These are phyloP conservation scores for Phyto melanocephala DNA, from an alignment of 2,888 invertebrate genomes.

Conservation along the genomic window DNA sequence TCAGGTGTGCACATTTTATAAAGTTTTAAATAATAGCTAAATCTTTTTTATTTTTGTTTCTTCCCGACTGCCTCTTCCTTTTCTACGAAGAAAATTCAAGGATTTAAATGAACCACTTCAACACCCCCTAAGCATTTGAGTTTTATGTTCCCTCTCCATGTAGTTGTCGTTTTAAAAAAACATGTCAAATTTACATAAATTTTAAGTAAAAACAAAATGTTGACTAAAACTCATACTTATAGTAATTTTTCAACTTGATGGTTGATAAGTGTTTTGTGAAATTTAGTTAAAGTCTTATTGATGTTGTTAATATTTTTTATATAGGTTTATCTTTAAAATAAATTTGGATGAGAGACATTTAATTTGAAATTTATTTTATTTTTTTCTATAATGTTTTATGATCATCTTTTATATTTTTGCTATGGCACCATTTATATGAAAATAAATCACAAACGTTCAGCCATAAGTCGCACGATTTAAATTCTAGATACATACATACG, in stretches of 20 bases:
- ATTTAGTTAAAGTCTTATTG: not conserved
- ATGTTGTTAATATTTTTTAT: constrained; percentile 1
- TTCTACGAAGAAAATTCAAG: not conserved
- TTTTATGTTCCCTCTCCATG: not conserved
- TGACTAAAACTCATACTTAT: constrained; percentile 21
- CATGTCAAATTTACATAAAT: constrained; percentile 77
- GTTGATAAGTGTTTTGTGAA: constrained; percentile 30
- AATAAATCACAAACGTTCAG: constrained; percentile 73
- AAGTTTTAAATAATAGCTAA: constrained; percentile 61
- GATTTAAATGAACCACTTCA: not conserved
- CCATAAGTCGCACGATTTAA: constrained; percentile 65
- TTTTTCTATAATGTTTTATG: constrained; percentile 50
- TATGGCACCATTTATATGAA: constrained; percentile 73
- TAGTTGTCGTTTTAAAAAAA: constrained; percentile 48
- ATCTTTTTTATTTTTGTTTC: constrained; percentile 9
- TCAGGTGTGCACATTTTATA: constrained; percentile 64
- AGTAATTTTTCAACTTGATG: not conserved
- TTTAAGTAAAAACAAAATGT: constrained; percentile 75
- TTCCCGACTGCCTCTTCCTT: not conserved
- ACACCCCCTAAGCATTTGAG: not conserved
- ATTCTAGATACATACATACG: constrained; percentile 23
- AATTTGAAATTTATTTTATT: constrained; percentile 46
- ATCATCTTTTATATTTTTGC: constrained; percentile 43
- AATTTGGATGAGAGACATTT: constrained; percentile 11
- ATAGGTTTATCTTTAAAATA: constrained; percentile 23